Base-by-base conservation (phyloP, 2,888 invertebrate genomes). In the Lasioglossum malachurum region DNA sequence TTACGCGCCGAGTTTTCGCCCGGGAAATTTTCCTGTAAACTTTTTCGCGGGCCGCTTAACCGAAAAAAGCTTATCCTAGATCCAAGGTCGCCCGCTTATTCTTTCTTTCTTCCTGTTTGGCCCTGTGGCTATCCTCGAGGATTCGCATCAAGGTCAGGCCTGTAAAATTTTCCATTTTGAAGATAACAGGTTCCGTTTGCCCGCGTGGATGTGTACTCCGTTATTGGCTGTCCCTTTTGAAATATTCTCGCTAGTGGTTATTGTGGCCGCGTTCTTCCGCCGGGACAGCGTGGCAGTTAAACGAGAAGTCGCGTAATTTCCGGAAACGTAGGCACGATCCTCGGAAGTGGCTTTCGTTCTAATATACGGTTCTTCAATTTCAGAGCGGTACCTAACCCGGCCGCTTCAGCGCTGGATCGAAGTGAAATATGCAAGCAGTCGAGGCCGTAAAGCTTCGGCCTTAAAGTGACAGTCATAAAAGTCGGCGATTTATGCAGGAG, bases 401-500 rank as follows among this genome's bases (percentile, higher is more conserved):
- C 74, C 57, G 78, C 87, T 73, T 75, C 38, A 1, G 12, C 84
- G 87, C 80, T 73, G 89, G 91, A 91, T 91, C 91, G 85, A 91
- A 81, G 84, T 91, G 91, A 91, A 93, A 92, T 92, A 92, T 93
- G 93, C 90, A 92, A 92, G 91, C 91, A 83, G 87, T 84, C 80
- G 57, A 79, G 88, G 87, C 89, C 88, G 89, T 93, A 93, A 93
- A 93, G 93, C 88, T 86, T 89, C 88, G 89, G 91, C 87, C 89
- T 91, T 92, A 92, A 93, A 93, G 91, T 89, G 93, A 92, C 92
- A 89, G 93, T 92, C 93, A 91, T 93, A 93, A 93, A 93, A 92
- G 91, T 89, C 89, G 84, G 82, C 88, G 91, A 91, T 92, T 92
- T 91, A 88, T 91, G 83, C 91, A 85, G 84, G 86, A 90, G 88